Percentiles rank a stretch among this genome's conserved stretches.
Conservation (phyloP, 2,888 invertebrate genomes). For the Macaria liturata region DNA sequence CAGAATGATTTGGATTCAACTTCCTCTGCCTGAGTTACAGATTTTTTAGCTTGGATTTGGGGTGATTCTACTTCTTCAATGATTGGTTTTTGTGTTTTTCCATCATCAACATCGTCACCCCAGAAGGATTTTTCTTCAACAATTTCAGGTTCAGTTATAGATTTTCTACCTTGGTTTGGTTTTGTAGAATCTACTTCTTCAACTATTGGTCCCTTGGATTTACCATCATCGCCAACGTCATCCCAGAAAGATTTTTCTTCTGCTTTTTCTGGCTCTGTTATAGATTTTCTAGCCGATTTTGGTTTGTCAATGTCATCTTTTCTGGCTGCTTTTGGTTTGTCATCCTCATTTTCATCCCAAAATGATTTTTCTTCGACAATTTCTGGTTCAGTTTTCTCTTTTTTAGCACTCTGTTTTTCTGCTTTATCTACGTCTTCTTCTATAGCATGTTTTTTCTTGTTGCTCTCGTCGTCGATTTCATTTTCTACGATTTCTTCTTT, state of each 20-base stretch:
- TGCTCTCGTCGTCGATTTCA: slow-evolving; percentile 69
- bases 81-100: slow-evolving; percentile 50
- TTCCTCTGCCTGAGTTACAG: slow-evolving; percentile 51
- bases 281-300: slow-evolving; percentile 44
- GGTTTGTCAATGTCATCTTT: slow-evolving; percentile 48
- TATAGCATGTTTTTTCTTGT: slow-evolving; percentile 48
- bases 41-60: slow-evolving; percentile 43
- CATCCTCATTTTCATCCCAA: slow-evolving; percentile 60
- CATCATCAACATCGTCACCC: slow-evolving; percentile 59
- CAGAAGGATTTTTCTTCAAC: slow-evolving; percentile 60
- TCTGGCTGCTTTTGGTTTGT: slow-evolving; percentile 48
- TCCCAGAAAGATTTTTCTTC: slow-evolving; percentile 61
- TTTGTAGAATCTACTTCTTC: slow-evolving; percentile 43
- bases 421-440: slow-evolving; percentile 48
- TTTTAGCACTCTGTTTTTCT: slow-evolving; percentile 47
- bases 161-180: slow-evolving; percentile 41
- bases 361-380: slow-evolving; percentile 53
- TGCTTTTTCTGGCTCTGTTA: slow-evolving; percentile 51
- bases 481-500: slow-evolving; percentile 77
- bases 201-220: slow-evolving; percentile 45
- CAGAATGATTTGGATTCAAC: slow-evolving; percentile 56
- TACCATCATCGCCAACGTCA: slow-evolving; percentile 48
- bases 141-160: slow-evolving; percentile 55
- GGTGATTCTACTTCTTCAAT: slow-evolving; percentile 53
- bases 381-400: slow-evolving; percentile 57